These are phyloP conservation scores for Lophotriccus pileatus DNA, from an alignment of 2,797 vertebrate species.

Conservation along the genomic window DNA sequence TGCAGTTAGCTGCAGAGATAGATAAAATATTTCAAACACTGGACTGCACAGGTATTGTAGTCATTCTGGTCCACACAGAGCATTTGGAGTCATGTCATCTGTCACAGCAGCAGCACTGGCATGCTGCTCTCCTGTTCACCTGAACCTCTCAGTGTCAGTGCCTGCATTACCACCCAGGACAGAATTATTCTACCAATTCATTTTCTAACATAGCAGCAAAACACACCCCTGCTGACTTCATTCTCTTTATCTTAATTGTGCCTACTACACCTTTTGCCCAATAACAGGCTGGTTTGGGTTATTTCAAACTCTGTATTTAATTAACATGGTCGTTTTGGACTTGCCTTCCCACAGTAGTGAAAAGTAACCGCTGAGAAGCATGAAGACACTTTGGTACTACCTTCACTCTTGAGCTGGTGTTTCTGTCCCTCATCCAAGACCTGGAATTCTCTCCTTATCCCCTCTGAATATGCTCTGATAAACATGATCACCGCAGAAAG, in stretches of 20 bases:
- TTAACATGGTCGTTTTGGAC: fast-evolving
- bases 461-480: fast-evolving
- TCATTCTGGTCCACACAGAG: no score
- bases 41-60: fast-evolving
- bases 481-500: fast-evolving
- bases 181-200: not conserved
- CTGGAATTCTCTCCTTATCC: not conserved
- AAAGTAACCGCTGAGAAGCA: fast-evolving
- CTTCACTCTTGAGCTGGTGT: not conserved
- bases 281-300: fast-evolving
- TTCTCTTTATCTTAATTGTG: not conserved
- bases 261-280: not conserved
- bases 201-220: not conserved
- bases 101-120: fast-evolving
- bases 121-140: not conserved
- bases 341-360: fast-evolving
- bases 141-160: fast-evolving
- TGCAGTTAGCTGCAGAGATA: fast-evolving
- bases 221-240: not conserved
- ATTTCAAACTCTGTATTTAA: fast-evolving
- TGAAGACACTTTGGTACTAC: fast-evolving
- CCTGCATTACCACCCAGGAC: not conserved
- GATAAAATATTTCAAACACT: no score
- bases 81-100: fast-evolving
- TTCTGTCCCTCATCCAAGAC: not conserved